Evolutionary conservation across 2,113 vertebrate genomes (phyloP).

Genomic region (Xiphorhynchus elegans): DNA sequence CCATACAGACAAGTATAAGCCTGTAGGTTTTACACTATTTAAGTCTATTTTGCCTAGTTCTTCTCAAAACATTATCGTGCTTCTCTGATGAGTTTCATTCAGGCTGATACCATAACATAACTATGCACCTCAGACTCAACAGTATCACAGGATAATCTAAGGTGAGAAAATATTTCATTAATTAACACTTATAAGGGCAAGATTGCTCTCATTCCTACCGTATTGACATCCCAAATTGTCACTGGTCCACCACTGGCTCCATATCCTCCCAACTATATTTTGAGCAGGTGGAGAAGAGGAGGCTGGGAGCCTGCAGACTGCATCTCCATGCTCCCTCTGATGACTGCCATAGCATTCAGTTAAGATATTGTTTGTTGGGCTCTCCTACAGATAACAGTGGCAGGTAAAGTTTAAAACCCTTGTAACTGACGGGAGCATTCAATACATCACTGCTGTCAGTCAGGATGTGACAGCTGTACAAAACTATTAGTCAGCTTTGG

Average conservation of each 20-base stretch:
- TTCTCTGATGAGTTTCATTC: neutral
- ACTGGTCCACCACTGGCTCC: neutral
- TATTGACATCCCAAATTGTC: neutral
- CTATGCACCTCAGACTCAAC: neutral
- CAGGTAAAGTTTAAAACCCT: neutral
- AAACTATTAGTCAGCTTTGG: neutral
- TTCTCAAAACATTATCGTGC: neutral
- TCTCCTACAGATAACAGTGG: neutral
- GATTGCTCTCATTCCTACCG: neutral
- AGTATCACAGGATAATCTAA: neutral
- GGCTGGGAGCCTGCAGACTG: neutral
- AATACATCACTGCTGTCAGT: neutral
- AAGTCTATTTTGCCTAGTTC: neutral
- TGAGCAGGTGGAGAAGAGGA: neutral
- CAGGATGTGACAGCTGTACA: neutral
- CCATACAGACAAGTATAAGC: neutral
- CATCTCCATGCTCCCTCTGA: neutral
- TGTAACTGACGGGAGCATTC: neutral
- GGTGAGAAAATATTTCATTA: neutral
- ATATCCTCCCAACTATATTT: neutral
- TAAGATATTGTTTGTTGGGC: neutral
- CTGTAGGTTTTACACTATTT: neutral
- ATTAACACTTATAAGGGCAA: neutral
- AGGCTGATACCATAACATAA: neutral
- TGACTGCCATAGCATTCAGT: rapidly evolving